Conservation (phyloP, 2,888 invertebrate genomes). For the Ichneumon xanthorius region DNA sequence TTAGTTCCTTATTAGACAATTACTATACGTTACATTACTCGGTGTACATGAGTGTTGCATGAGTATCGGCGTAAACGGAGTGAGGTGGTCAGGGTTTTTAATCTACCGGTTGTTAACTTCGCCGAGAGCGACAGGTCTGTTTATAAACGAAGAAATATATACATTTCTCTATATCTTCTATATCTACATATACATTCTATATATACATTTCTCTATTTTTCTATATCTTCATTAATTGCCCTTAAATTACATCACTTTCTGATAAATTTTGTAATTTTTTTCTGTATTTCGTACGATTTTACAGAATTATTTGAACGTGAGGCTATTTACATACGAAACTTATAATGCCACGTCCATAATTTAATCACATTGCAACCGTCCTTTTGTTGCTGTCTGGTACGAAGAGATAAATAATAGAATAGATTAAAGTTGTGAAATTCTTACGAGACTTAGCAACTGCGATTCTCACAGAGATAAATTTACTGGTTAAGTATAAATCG, state of each 20-base stretch:
- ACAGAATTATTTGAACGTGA: no score
- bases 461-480: background rate
- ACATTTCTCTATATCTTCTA: no score
- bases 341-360: background rate
- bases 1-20: background rate
- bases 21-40: background rate
- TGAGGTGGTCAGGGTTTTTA: conserved; percentile 7
- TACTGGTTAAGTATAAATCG: background rate
- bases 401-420: background rate
- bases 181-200: no score
- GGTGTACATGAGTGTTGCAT: background rate
- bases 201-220: no score
- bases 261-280: background rate
- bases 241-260: background rate
- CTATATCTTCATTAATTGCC: no score
- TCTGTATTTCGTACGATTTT: no score
- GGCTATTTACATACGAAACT: background rate
- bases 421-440: background rate
- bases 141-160: no score
- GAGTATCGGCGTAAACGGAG: no score
- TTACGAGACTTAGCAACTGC: background rate
- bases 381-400: background rate
- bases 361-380: background rate
- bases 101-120: no score
- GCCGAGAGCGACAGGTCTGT: no score